These are phyloP conservation scores for Dinocampus coccinellae DNA, from an alignment of 2,888 invertebrate species.

Conservation along the genomic window DNA sequence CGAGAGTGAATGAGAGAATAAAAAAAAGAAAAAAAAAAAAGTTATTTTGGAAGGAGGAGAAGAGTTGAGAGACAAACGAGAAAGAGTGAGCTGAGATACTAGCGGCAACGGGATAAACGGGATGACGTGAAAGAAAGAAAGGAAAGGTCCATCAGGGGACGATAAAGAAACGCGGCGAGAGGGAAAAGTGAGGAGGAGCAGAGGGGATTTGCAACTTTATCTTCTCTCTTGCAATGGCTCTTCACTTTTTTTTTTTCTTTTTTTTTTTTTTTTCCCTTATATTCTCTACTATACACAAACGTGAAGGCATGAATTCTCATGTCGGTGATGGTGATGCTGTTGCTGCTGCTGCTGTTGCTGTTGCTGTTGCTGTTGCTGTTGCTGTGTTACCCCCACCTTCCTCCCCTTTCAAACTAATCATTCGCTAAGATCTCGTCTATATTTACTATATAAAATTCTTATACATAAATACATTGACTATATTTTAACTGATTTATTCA, in stretches of 20 bases:
- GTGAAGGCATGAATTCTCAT: conserved; percentile 54
- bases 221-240: conserved; percentile 55
- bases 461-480: not conserved
- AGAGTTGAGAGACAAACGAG: too few species aligned
- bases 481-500: not conserved
- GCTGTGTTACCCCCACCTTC: not conserved
- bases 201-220: too few species aligned
- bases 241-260: not conserved
- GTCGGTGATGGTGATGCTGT: too few species aligned
- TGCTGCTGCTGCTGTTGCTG: too few species aligned
- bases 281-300: conserved; percentile 42
- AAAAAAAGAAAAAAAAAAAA: too few species aligned
- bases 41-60: too few species aligned
- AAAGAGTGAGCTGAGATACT: conserved; percentile 15
- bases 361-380: conserved; percentile 12
- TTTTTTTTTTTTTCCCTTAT: conserved; percentile 8
- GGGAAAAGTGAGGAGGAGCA: too few species aligned
- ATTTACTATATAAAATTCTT: not conserved
- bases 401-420: not conserved
- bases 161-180: too few species aligned
- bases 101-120: conserved; percentile 21
- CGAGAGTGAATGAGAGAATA: not conserved
- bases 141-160: conserved; percentile 50
- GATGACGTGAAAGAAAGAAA: conserved; percentile 53
- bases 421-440: not conserved